These are phyloP conservation scores for Dicranocentrus wangi DNA, from an alignment of 2,888 invertebrate genomes.

Conservation along the genomic window DNA sequence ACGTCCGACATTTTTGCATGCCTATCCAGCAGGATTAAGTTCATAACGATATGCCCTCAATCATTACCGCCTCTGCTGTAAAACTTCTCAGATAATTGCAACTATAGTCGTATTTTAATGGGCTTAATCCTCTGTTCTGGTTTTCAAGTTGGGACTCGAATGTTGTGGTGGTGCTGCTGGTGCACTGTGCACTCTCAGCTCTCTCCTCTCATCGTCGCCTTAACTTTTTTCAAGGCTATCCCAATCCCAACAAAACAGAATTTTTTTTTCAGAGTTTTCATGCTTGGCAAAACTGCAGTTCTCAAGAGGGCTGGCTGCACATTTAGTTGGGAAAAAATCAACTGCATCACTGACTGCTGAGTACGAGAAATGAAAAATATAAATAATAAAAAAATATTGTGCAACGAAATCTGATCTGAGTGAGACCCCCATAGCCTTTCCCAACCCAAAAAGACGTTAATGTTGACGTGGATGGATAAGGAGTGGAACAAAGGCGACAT, in stretches of 20 bases:
- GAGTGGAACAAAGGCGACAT: slow-evolving; percentile 52
- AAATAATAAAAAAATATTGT: slow-evolving; percentile 13
- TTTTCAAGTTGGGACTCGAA: too few species aligned
- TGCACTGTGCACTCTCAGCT: too few species aligned
- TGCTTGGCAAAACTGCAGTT: not conserved
- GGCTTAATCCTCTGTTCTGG: too few species aligned
- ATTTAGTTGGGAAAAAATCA: not conserved
- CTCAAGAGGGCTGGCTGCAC: not conserved
- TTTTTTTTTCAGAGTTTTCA: not conserved
- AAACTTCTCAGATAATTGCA: too few species aligned
- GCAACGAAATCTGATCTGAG: not conserved
- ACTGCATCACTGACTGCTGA: too few species aligned
- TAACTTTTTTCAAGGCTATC: too few species aligned
- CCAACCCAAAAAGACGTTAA: slow-evolving; percentile 29
- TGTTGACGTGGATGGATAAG: slow-evolving; percentile 42
- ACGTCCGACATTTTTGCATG: too few species aligned
- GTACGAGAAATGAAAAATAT: not conserved
- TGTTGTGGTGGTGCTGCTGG: too few species aligned
- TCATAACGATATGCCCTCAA: not conserved
- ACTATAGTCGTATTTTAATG: too few species aligned
- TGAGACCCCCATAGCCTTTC: slow-evolving; percentile 39
- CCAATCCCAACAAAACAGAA: too few species aligned
- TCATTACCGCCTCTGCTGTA: not conserved
- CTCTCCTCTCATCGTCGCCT: too few species aligned
- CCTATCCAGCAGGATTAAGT: not conserved